Percentiles rank a stretch among this genome's conserved stretches.
These are phyloP conservation scores for Plebejus melissa DNA, from an alignment of 2,888 invertebrate species.

Conservation along the genomic window DNA sequence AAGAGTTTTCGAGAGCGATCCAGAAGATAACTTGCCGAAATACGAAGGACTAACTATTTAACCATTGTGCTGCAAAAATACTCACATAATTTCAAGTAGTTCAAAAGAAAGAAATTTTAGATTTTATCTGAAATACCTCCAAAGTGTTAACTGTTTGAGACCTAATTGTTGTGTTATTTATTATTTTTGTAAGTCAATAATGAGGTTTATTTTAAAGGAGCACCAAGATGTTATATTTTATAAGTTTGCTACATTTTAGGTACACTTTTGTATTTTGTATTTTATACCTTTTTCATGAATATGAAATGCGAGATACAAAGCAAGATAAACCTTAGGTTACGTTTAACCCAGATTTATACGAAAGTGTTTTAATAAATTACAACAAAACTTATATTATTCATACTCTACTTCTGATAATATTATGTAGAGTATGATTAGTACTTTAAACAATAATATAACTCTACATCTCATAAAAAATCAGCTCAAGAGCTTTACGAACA, in stretches of 20 bases:
- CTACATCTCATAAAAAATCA: not conserved
- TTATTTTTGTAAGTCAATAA: not conserved
- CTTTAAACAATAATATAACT: not conserved
- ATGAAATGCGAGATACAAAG: too few species aligned
- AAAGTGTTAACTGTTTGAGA: not conserved
- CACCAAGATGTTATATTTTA: too few species aligned
- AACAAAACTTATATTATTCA: too few species aligned
- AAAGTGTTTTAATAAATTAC: too few species aligned
- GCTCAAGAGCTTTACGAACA: not conserved
- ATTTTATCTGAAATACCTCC: not conserved
- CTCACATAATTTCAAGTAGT: not conserved
- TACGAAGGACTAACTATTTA: slow-evolving; percentile 1
- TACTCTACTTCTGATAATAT: too few species aligned
- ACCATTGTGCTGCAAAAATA: slow-evolving; percentile 12
- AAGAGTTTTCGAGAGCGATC: slow-evolving; percentile 20
- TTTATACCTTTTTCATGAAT: too few species aligned
- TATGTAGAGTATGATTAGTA: too few species aligned
- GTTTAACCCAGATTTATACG: too few species aligned
- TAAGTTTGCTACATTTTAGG: too few species aligned
- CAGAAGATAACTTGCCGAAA: not conserved
- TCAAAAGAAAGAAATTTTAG: not conserved
- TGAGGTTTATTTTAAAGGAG: not conserved
- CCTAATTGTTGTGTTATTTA: not conserved
- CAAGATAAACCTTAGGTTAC: too few species aligned
- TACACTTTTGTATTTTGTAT: too few species aligned